phyloP scores from a whole-genome alignment of 1,140 invertebrate species.

The Coptotermes formosanus region DNA sequence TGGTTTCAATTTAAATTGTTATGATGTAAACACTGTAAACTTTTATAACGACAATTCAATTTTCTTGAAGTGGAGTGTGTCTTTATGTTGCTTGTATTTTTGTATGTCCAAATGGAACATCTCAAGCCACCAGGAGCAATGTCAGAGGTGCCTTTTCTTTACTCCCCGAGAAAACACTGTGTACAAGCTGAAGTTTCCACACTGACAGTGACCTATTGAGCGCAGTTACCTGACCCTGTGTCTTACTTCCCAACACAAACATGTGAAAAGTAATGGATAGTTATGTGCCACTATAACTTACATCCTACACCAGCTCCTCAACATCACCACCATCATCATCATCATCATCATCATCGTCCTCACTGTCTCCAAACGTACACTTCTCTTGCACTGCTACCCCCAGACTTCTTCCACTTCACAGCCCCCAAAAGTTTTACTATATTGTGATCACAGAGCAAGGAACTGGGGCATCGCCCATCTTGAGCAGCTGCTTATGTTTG shows the following conservation, averaged over 20 bases:
- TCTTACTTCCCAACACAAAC: constrained; percentile 64
- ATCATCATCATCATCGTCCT: constrained; percentile 44
- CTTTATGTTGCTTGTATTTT: background rate
- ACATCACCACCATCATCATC: too few species aligned
- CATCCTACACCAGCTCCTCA: too few species aligned
- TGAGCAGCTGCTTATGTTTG: background rate
- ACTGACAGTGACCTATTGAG: constrained; percentile 65
- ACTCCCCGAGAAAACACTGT: too few species aligned
- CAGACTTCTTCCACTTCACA: constrained; percentile 45
- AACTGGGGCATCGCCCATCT: constrained; percentile 45
- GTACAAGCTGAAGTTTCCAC: constrained; percentile 61
- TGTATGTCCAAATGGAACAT: background rate
- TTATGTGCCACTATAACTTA: constrained; percentile 37
- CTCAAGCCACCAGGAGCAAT: background rate
- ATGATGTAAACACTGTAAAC: too few species aligned
- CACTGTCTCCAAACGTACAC: constrained; percentile 43
- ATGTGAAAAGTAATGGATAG: constrained; percentile 57
- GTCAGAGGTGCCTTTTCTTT: constrained; percentile 35
- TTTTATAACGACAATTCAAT: background rate
- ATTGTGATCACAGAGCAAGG: constrained; percentile 39
- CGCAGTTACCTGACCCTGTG: constrained; percentile 64
- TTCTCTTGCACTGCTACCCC: constrained; percentile 46
- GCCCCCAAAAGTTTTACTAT: constrained; percentile 29
- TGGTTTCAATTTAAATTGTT: too few species aligned
- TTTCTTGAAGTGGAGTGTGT: background rate